These are phyloP conservation scores for Drosophila mimetica DNA, from an alignment of 2,888 invertebrate species.

Conservation along the genomic window DNA sequence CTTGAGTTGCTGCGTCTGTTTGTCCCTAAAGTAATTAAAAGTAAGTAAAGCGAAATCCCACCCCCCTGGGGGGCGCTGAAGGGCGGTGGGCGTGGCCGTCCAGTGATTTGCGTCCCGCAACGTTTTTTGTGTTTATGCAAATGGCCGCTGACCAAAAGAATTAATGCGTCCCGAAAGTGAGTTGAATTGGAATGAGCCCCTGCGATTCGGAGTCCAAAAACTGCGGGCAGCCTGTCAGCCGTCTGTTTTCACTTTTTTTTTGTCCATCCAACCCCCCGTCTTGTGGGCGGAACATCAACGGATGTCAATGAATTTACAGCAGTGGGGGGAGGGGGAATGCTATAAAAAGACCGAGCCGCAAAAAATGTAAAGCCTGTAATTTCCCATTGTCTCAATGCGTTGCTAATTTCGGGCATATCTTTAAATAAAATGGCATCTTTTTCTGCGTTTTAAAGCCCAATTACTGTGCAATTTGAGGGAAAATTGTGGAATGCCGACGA, in stretches of 20 bases:
- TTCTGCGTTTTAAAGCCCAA: slow-evolving; percentile 7
- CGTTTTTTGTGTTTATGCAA: slow-evolving; percentile 61
- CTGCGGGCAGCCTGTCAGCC: slow-evolving; percentile 19
- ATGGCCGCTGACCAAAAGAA: slow-evolving; percentile 66
- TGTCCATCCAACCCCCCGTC: too few relatives aligned
- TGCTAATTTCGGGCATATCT: slow-evolving; percentile 44
- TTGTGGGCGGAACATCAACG: slow-evolving; percentile 18
- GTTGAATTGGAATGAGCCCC: slow-evolving; percentile 63
- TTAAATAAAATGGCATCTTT: slow-evolving; percentile 14
- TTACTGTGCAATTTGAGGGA: slow-evolving; percentile 15
- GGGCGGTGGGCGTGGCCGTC: slow-evolving; percentile 22
- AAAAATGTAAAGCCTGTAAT: slow-evolving; percentile 41
- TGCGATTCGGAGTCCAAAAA: slow-evolving; percentile 1
- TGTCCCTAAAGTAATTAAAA: slow-evolving; percentile 81
- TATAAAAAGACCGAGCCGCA: slow-evolving; percentile 20
- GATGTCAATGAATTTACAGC: slow-evolving; percentile 55
- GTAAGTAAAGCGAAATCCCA: slow-evolving; percentile 62
- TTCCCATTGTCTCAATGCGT: slow-evolving; percentile 24
- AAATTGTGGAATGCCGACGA: not conserved
- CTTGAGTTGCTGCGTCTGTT: slow-evolving; percentile 43
- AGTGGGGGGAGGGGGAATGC: slow-evolving; percentile 38
- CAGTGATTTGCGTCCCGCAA: slow-evolving; percentile 51
- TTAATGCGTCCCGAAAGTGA: slow-evolving; percentile 66
- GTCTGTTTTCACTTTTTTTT: slow-evolving; percentile 9
- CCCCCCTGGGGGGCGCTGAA: not conserved